Evolutionary conservation across 2,113 vertebrate species (phyloP).

Genomic region (Tenebrosternarchus preto): DNA sequence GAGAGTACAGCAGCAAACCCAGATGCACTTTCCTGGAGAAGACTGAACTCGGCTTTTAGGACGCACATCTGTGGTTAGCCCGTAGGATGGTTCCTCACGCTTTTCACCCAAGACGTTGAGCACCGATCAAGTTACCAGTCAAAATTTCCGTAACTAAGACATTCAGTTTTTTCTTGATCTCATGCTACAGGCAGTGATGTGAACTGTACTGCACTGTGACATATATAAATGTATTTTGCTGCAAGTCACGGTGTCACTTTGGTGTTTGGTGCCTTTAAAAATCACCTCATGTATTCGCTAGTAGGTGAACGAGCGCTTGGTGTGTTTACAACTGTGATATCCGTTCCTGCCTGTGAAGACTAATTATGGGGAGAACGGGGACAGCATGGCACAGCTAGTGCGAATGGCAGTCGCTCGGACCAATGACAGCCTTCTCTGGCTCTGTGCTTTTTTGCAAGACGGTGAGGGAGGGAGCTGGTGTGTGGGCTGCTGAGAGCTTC

Average conservation of each 20-base stretch:
- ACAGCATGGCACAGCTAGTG: slow-evolving; percentile 33
- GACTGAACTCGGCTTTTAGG: no score
- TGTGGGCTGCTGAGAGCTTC: slow-evolving; percentile 63
- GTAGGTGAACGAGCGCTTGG: not conserved
- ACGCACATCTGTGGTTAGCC: no score
- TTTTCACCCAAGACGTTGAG: no score
- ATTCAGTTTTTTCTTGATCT: no score
- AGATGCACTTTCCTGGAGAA: not conserved
- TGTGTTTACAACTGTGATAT: slow-evolving; percentile 15
- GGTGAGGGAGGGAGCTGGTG: slow-evolving; percentile 48
- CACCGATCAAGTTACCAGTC: no score
- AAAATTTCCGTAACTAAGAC: no score
- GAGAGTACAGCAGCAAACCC: not conserved
- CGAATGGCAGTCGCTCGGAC: slow-evolving; percentile 49
- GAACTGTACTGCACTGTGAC: no score
- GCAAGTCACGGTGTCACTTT: not conserved
- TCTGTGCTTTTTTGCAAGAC: slow-evolving; percentile 44
- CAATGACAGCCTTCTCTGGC: slow-evolving; percentile 49
- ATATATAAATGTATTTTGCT: no score
- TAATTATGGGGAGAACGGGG: slow-evolving; percentile 18
- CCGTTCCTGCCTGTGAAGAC: slow-evolving; percentile 19
- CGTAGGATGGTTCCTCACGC: no score
- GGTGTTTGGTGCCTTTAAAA: not conserved
- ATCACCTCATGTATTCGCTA: not conserved
- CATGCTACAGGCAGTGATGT: no score